Evolutionary conservation across 1,140 invertebrate genomes (phyloP), one percentile per base, ranked within the genome.

Genomic region (Trigoniulus corallinus): DNA sequence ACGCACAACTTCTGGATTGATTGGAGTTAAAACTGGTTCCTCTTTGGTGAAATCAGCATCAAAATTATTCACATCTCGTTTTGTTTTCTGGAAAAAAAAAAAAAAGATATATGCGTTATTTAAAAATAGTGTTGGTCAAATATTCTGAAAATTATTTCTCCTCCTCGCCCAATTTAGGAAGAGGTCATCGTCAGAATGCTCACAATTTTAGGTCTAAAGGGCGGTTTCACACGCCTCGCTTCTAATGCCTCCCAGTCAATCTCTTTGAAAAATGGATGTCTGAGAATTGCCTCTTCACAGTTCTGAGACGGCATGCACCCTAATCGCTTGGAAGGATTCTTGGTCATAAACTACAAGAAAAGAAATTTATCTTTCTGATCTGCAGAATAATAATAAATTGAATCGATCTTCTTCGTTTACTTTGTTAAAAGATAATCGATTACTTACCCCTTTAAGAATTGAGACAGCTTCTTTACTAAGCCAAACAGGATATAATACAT

Each of bases 41-140:
- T 98, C 95, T 67, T 91, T 91, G 4, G 95, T 98, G 67, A 99
- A 99, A 74, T 98, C 95, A 13, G 92, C 80, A 71, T 99, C 95
- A 72, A 99, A 99, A 74, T 99, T 99, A 57, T 89, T 79, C 41
- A 92, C 92, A 71, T 98, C 95, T 63, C 88, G 88, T 72, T 89
- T 85, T 65, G 82, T 91, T 83, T 92, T 94, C 94, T 98, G 74
- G 27, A 75, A 75, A 60, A 62, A 54, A 57, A 61, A 57, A 54
- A 54, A 45, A 58, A 49, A 44, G 40, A 48, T 20, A 50, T 2
- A 51, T n/a, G 15, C n/a, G n/a, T 46, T 49, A 46, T 41, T 51
- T 50, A 51, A 42, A 47, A 47, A 53, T n/a, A n/a, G n/a, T n/a
- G n/a, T 26, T 25, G 54, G 39, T 39, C 42, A 18, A 26, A 50